phyloP scores from a whole-genome alignment of 2,113 vertebrate genomes.

The Leucosticte australis region DNA sequence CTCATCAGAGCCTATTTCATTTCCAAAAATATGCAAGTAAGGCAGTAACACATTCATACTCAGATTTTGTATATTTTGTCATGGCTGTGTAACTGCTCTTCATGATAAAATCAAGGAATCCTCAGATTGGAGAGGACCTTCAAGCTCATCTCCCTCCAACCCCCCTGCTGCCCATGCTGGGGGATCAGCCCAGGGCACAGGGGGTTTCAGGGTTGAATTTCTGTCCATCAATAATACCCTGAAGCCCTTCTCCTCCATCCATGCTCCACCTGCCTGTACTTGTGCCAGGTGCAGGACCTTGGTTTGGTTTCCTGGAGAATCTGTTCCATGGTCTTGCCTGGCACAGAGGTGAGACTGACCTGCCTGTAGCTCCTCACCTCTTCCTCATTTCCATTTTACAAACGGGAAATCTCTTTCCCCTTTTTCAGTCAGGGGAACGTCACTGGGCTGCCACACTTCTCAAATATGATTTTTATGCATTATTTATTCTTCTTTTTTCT shows the following conservation, averaged over 20 bases:
- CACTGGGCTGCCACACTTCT: not conserved
- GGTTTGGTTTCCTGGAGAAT: not conserved
- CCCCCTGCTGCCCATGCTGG: not conserved
- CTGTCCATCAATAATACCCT: not conserved
- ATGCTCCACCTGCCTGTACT: not conserved
- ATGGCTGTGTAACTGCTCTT: not conserved
- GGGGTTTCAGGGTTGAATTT: not conserved
- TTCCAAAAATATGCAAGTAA: not conserved
- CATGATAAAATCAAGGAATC: not conserved
- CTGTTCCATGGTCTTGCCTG: not conserved
- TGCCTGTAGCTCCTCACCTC: not conserved
- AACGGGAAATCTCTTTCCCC: not conserved
- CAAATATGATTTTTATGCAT: not conserved
- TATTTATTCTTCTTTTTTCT: not conserved
- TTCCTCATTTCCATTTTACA: not conserved
- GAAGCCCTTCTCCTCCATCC: not conserved
- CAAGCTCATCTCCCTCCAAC: not conserved
- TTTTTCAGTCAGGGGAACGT: not conserved
- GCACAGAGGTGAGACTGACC: not conserved
- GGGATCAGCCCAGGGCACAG: not conserved
- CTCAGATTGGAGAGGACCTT: not conserved
- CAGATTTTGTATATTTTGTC: not conserved
- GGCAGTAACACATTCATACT: not conserved
- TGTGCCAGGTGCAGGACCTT: not conserved
- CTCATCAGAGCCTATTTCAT: not conserved